Conservation (phyloP, 2,888 invertebrate species). For the Macaria liturata region DNA sequence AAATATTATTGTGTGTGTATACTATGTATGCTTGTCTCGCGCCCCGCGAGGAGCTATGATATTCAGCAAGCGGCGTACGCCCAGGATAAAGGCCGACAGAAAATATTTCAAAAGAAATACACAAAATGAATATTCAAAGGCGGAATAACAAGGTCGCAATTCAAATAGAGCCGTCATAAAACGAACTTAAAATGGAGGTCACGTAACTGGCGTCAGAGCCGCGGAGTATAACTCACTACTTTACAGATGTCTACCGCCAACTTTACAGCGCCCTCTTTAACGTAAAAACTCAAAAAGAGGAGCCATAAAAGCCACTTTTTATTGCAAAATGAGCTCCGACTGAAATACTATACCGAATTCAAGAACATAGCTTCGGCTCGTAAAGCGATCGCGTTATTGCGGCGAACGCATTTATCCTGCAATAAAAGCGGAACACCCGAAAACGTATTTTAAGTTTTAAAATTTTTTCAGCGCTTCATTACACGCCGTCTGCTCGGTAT, state of each 20-base stretch:
- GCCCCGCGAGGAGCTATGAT: no score
- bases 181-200: conserved; percentile 19
- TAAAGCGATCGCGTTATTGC: conserved; percentile 72
- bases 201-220: conserved; percentile 22
- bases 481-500: conserved; percentile 50
- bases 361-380: conserved; percentile 52
- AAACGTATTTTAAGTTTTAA: conserved; percentile 65
- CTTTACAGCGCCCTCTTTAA: conserved; percentile 32
- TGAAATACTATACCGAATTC: conserved; percentile 58
- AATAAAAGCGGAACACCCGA: conserved; percentile 63
- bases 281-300: conserved; percentile 37
- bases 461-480: conserved; percentile 50
- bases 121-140: conserved; percentile 12
- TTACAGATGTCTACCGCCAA: conserved; percentile 30
- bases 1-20: no score
- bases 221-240: conserved; percentile 25
- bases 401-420: conserved; percentile 65
- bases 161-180: conserved; percentile 23
- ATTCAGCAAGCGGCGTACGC: no score
- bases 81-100: conserved; percentile 1
- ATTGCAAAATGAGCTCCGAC: conserved; percentile 42
- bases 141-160: conserved; percentile 18
- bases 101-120: conserved; percentile 6
- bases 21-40: no score
- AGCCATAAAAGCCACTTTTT: conserved; percentile 38